Conservation (phyloP, 2,888 invertebrate genomes). For the Tetragonisca angustula region DNA sequence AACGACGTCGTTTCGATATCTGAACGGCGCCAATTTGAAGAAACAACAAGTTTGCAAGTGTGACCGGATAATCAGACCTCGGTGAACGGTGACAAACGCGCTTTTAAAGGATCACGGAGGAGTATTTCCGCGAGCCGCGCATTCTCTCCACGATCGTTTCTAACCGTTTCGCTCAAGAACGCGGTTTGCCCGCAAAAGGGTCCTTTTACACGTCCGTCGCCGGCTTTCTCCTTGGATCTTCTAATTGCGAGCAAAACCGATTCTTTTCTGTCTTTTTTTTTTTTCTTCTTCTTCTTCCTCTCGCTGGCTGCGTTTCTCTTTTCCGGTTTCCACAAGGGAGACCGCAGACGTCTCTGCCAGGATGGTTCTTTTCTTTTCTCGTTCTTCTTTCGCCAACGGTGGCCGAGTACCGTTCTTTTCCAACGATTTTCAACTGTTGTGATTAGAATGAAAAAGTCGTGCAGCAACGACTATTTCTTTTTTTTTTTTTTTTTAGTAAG, state of each 20-base stretch:
- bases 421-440: too few relatives aligned
- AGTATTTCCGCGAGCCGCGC: conserved; percentile 25
- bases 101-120: conserved; percentile 9
- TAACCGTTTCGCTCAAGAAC: conserved; percentile 47
- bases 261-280: too few relatives aligned
- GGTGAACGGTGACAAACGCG: conserved; percentile 43
- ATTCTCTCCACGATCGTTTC: conserved; percentile 40
- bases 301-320: not conserved
- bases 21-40: not conserved
- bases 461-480: too few relatives aligned
- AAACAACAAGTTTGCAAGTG: not conserved
- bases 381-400: not conserved
- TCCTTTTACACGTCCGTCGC: not conserved
- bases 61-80: conserved; percentile 35
- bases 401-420: too few relatives aligned
- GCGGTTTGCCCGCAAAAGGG: conserved; percentile 33
- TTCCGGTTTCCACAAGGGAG: conserved; percentile 2
- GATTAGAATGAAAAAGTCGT: too few relatives aligned
- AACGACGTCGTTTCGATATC: too few relatives aligned
- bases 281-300: not conserved
- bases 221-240: conserved; percentile 3
- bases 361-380: not conserved
- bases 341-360: not conserved
- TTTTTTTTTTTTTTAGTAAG: too few relatives aligned
- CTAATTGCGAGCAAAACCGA: not conserved